Percentiles rank a stretch among this genome's conserved stretches.
phyloP scores from a whole-genome alignment of 2,888 invertebrate species.

The Pachycephus smyrnensis region DNA sequence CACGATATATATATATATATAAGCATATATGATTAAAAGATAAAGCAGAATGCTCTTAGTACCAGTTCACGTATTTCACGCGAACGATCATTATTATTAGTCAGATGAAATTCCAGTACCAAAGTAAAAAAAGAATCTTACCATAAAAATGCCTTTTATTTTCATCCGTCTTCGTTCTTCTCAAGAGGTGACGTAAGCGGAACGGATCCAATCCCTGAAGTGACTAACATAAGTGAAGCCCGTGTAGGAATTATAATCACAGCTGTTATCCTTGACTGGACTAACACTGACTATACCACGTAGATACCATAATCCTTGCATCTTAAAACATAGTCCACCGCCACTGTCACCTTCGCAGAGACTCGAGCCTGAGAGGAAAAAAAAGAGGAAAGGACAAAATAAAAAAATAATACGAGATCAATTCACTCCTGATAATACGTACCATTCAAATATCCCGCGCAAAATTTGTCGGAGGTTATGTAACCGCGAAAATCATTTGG shows the following conservation, averaged over 20 bases:
- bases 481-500: constrained; percentile 42
- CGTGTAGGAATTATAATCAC: constrained; percentile 42
- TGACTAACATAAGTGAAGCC: constrained; percentile 39
- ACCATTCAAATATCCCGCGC: constrained; percentile 47
- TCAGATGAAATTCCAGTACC: no score
- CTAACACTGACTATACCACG: constrained; percentile 47
- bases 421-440: constrained; percentile 1
- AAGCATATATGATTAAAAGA: no score
- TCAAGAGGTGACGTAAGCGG: constrained; percentile 25
- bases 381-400: neutral
- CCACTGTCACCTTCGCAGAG: constrained; percentile 48
- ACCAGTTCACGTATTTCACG: neutral
- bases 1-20: no score
- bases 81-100: neutral
- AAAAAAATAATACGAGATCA: neutral
- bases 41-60: neutral
- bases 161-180: neutral
- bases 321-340: constrained; percentile 43
- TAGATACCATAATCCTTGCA: constrained; percentile 39
- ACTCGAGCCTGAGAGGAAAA: constrained; percentile 34
- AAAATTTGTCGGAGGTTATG: constrained; percentile 50
- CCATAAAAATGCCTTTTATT: neutral
- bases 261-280: constrained; percentile 28
- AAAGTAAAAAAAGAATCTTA: neutral
- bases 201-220: constrained; percentile 44